Conservation (phyloP, 2,113 vertebrate genomes). For the Chlorodrepanis virens region DNA sequence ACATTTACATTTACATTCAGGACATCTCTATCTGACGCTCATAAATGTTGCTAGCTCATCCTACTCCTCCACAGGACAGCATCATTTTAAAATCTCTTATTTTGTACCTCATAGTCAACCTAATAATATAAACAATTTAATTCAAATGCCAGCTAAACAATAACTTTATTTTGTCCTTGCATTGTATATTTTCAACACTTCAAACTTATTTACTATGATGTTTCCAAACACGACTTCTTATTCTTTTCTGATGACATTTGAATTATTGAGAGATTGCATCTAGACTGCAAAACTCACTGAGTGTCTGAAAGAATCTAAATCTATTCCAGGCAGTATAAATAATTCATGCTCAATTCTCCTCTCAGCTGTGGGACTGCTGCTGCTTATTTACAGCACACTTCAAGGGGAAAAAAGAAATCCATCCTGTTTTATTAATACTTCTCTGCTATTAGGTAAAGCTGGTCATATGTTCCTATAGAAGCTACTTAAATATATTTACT, state of each 20-base stretch:
- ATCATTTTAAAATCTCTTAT: background rate
- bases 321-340: slow-evolving; percentile 55
- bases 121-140: slow-evolving; percentile 11
- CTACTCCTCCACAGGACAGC: background rate
- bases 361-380: background rate
- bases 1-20: background rate
- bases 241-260: slow-evolving; percentile 55
- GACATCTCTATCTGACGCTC: background rate
- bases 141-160: slow-evolving; percentile 4
- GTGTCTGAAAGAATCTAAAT: slow-evolving; percentile 52
- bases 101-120: background rate
- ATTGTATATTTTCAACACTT: background rate
- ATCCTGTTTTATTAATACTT: slow-evolving; percentile 6
- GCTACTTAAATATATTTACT: background rate
- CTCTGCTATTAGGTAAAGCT: background rate
- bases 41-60: background rate
- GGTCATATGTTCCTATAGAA: background rate
- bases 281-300: slow-evolving; percentile 53
- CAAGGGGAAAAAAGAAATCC: background rate
- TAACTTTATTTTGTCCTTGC: slow-evolving; percentile 34
- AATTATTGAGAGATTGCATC: slow-evolving; percentile 66
- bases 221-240: slow-evolving; percentile 23
- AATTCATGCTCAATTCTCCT: slow-evolving; percentile 46
- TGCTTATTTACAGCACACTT: slow-evolving; percentile 42
- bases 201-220: slow-evolving; percentile 36